These are phyloP conservation scores for Drosophila tripunctata DNA, from an alignment of 2,888 invertebrate species.

Conservation along the genomic window DNA sequence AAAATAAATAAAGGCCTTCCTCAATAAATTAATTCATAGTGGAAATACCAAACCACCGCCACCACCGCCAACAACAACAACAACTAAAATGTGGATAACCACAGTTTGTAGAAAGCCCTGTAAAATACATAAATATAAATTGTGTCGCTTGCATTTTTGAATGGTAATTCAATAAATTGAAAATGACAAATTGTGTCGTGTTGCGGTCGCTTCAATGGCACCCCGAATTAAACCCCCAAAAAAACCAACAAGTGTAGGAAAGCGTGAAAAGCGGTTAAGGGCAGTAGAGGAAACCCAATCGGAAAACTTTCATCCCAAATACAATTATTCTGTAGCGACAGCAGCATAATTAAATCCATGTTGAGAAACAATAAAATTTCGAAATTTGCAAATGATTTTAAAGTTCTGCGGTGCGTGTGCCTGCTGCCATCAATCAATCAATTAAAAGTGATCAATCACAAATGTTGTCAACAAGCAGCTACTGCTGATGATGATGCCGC, in stretches of 20 bases:
- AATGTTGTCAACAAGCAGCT: slow-evolving; percentile 56
- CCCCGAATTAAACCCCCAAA: slow-evolving; percentile 1
- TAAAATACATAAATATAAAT: slow-evolving; percentile 65
- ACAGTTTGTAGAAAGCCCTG: slow-evolving; percentile 30
- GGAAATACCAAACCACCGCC: slow-evolving; percentile 37
- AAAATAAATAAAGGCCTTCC: too few species aligned
- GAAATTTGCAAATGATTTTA: slow-evolving; percentile 56
- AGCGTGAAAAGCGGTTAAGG: neutral
- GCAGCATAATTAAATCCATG: slow-evolving; percentile 62
- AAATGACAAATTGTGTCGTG: slow-evolving; percentile 79
- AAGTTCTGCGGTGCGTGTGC: slow-evolving; percentile 35
- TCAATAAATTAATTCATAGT: slow-evolving; percentile 66
- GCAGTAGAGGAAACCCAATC: neutral
- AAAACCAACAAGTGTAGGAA: neutral
- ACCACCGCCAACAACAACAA: slow-evolving; percentile 15
- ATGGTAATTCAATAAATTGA: slow-evolving; percentile 78
- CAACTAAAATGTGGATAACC: slow-evolving; percentile 42
- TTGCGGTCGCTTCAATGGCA: slow-evolving; percentile 54
- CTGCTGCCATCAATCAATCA: slow-evolving; percentile 65
- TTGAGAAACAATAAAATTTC: slow-evolving; percentile 69
- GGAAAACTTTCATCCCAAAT: neutral
- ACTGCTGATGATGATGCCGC: slow-evolving; percentile 33
- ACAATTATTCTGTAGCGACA: slow-evolving; percentile 35
- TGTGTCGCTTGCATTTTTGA: slow-evolving; percentile 66
- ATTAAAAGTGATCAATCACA: slow-evolving; percentile 73